Conservation (phyloP, 2,888 invertebrate genomes). For the Drosophila hamatofila region DNA sequence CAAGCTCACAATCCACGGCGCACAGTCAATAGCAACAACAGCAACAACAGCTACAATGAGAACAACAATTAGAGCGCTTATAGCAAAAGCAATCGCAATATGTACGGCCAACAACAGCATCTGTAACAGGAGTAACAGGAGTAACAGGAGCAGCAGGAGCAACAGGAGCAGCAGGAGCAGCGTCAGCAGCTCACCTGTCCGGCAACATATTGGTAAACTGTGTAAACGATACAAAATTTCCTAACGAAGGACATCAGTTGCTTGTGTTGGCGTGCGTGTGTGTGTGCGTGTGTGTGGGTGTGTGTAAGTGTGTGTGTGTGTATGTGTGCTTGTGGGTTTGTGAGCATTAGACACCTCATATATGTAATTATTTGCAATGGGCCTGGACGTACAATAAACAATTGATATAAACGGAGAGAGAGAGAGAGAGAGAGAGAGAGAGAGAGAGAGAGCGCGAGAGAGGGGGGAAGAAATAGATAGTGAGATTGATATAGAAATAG, state of each 20-base stretch:
- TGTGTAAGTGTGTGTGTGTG: background rate
- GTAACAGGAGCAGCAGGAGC: conserved; percentile 8
- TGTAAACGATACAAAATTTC: conserved; percentile 50
- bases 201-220: conserved; percentile 67
- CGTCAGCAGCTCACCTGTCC: conserved; percentile 43
- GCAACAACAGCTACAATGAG: conserved; percentile 26
- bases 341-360: conserved; percentile 69
- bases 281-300: conserved; percentile 26
- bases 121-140: background rate
- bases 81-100: conserved; percentile 28
- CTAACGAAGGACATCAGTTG: conserved; percentile 21
- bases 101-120: conserved; percentile 22
- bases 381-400: conserved; percentile 28
- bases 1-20: conserved; percentile 68
- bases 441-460: too few relatives aligned
- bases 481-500: background rate
- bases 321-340: conserved; percentile 19
- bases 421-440: background rate
- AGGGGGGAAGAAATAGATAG: too few relatives aligned
- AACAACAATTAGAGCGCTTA: conserved; percentile 49
- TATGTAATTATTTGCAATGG: conserved; percentile 74
- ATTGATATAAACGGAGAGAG: background rate
- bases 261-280: conserved; percentile 24
- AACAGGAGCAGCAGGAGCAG: conserved; percentile 17
- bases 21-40: conserved; percentile 16